phyloP scores from a whole-genome alignment of 92 coral and sea anemone genomes.

The Actinernus sp. region DNA sequence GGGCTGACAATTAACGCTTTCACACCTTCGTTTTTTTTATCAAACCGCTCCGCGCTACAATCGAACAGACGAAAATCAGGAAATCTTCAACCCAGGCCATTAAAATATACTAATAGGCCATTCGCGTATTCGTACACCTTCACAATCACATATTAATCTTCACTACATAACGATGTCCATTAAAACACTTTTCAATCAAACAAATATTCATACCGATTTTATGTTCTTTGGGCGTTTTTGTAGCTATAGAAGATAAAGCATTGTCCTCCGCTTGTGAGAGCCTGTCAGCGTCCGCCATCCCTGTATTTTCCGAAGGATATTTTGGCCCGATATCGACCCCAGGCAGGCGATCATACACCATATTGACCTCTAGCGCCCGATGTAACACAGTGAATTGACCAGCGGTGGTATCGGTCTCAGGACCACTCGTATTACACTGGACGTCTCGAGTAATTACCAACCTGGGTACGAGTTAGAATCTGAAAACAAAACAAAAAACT shows the following conservation, averaged over 20 bases:
- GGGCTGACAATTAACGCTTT: too few relatives aligned
- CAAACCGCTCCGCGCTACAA: too few relatives aligned
- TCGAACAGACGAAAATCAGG: too few relatives aligned
- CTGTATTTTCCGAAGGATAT: conserved; percentile 39
- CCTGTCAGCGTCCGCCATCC: conserved; percentile 35
- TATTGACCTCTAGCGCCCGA: conserved; percentile 39
- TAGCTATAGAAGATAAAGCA: conserved; percentile 59
- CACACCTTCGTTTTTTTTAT: too few relatives aligned
- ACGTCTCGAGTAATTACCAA: too few relatives aligned
- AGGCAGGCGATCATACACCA: conserved; percentile 83
- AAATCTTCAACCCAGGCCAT: too few relatives aligned
- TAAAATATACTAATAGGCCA: too few relatives aligned
- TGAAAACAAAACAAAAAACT: too few relatives aligned
- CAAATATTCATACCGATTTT: conserved; percentile 66
- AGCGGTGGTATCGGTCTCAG: not conserved
- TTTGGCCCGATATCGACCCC: conserved; percentile 69
- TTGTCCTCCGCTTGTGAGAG: conserved; percentile 64
- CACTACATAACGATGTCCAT: not conserved
- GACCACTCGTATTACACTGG: too few relatives aligned
- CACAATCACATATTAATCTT: too few relatives aligned
- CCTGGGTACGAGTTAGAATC: too few relatives aligned
- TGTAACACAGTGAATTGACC: not conserved
- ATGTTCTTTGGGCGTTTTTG: conserved; percentile 84
- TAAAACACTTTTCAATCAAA: not conserved
- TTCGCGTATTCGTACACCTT: too few relatives aligned